A percentile compares a stretch with the other conserved stretches of the same genome.
Conservation (phyloP, 2,797 vertebrate genomes). For the Clarias fuscus region DNA sequence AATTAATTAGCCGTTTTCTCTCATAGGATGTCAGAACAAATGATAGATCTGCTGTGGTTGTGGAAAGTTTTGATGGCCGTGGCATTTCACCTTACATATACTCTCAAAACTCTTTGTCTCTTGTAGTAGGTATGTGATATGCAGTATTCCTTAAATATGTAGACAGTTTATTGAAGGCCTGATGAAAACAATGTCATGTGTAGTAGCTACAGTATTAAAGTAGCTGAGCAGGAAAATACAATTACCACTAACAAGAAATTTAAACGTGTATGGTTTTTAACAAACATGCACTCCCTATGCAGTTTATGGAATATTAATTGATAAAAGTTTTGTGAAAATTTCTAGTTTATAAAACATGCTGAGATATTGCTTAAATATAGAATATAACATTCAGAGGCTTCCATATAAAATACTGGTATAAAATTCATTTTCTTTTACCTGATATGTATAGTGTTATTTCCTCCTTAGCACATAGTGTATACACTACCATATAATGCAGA, state of each 20-base stretch:
- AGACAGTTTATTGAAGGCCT: background rate
- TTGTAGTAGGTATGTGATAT: constrained; percentile 69
- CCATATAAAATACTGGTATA: background rate
- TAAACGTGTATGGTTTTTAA: background rate
- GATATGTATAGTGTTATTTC: background rate
- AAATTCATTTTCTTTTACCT: background rate
- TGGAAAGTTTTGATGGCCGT: constrained; percentile 57
- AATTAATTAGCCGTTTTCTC: background rate
- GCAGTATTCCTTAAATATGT: background rate
- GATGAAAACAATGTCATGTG: background rate
- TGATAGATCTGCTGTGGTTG: constrained; percentile 55
- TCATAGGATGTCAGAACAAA: constrained; percentile 48
- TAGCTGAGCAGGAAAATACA: background rate
- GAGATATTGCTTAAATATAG: background rate
- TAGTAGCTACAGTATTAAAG: background rate
- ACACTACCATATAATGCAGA: background rate
- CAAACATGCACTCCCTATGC: background rate
- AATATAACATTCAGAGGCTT: background rate
- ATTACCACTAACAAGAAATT: background rate
- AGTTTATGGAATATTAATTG: background rate
- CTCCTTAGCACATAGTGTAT: background rate
- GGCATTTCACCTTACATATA: constrained; percentile 70
- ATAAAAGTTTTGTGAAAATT: background rate
- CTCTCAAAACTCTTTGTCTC: constrained; percentile 71
- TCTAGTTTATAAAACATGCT: background rate